Base-by-base conservation (phyloP, 2,113 vertebrate genomes). In the Erinaceus europaeus region DNA sequence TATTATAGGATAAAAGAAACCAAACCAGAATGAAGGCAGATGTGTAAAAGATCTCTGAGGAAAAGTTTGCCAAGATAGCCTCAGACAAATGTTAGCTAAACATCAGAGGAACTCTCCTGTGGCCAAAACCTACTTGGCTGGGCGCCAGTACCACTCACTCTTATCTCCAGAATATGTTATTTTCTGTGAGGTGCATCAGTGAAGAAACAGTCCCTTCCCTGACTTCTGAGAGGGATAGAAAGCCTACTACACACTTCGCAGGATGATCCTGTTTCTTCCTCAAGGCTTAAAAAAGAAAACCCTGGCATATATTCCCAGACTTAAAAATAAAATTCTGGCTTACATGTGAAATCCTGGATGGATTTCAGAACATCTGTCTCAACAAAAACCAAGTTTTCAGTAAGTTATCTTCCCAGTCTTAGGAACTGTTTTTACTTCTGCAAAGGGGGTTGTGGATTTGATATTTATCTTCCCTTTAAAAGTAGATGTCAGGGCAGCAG, bases 21-120 rank as follows among this genome's bases (percentile, higher is more conserved):
- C 40, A 90, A 67, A 67, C 8, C 32, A 84, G 72, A 90, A 68
- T 46, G 59, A 76, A 93, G 44, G 57, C 61, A 80, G 57, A 61
- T 62, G 32, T 89, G 9, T 62, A 27, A 68, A 94, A 95, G 90
- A 88, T 77, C 59, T 65, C 62, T 95, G 92, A 94, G 90, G 69
- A 36, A 87, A 90, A 87, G 86, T 95, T 95, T 94, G 90, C 74
- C 91, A 94, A 94, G 93, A 95, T 86, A 83, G 90, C 89, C 84
- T 69, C 95, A 86, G 93, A 86, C 74, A 95, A 94, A 92, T 95
- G 95, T 96, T 95, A 96, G 96, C 95, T 95, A 96, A 96, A 95
- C 90, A 89, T 96, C 92, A 74, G 85, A 83, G 52, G 82, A 85
- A 77, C 64, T 82, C 10, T 89, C 72, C 82, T 95, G 65, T 89